Conservation (phyloP, 2,113 vertebrate species). For the Haliaeetus leucogaster region DNA sequence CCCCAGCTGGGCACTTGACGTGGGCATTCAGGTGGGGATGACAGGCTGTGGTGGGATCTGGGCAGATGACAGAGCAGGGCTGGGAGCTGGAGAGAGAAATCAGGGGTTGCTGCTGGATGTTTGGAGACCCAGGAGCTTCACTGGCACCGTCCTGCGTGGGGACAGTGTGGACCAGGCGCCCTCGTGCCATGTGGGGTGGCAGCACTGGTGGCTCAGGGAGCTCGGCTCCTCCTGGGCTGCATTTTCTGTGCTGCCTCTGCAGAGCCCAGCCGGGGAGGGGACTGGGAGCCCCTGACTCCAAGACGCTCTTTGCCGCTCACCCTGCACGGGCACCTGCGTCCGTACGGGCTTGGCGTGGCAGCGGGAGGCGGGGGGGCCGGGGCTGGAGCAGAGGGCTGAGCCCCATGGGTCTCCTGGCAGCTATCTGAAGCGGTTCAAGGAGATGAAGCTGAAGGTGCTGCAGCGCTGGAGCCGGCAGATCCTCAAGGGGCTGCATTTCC, state of each 20-base stretch:
- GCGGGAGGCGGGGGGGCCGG: background rate
- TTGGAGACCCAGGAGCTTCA: background rate
- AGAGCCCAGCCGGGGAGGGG: background rate
- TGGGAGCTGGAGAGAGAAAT: background rate
- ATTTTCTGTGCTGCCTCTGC: background rate
- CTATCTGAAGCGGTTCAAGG: conserved; percentile 94
- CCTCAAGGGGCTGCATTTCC: conserved; percentile 93
- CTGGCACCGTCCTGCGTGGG: accelerated
- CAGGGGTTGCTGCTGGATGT: background rate
- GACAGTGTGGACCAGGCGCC: background rate
- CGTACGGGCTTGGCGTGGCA: accelerated
- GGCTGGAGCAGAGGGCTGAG: accelerated
- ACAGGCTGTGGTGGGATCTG: background rate
- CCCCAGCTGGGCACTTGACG: accelerated
- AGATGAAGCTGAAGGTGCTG: conserved; percentile 96
- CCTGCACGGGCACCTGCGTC: background rate
- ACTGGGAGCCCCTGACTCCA: too few relatives aligned
- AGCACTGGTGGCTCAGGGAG: background rate
- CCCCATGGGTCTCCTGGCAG: conserved; percentile 40
- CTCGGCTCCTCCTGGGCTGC: background rate
- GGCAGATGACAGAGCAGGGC: background rate
- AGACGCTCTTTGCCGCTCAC: accelerated
- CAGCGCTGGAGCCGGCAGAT: conserved; percentile 95
- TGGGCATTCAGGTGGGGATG: accelerated
- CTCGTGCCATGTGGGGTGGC: accelerated